Evolutionary conservation across 1,140 invertebrate species (phyloP).

Genomic region (Neodiprion virginianus): DNA sequence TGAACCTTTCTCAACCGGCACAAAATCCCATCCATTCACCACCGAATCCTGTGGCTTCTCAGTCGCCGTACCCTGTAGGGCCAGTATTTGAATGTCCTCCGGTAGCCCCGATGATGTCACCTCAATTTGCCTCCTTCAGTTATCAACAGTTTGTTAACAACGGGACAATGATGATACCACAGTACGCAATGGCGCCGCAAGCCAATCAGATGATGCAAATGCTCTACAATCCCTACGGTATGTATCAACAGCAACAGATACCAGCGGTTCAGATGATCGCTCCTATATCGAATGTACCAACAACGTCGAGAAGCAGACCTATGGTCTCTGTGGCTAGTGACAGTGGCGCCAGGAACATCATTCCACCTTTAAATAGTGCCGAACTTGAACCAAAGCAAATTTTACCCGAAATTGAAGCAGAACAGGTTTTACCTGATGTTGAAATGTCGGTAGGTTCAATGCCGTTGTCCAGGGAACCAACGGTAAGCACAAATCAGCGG

Average conservation of each 20-base stretch:
- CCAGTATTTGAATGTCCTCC: constrained; percentile 57
- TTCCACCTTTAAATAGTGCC: constrained; percentile 27
- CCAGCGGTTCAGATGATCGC: constrained; percentile 64
- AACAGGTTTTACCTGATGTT: constrained; percentile 45
- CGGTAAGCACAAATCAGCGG: constrained; percentile 9
- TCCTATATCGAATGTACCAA: constrained; percentile 58
- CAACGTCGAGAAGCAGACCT: constrained; percentile 43
- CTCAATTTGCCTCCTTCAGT: constrained; percentile 62
- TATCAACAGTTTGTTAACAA: constrained; percentile 68
- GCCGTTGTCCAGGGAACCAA: neutral
- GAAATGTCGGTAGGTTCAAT: constrained; percentile 31
- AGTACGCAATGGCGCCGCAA: constrained; percentile 63
- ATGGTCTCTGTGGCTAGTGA: constrained; percentile 37
- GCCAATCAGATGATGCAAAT: constrained; percentile 65
- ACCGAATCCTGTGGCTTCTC: constrained; percentile 31
- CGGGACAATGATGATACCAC: constrained; percentile 63
- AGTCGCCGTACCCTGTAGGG: constrained; percentile 50
- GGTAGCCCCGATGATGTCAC: constrained; percentile 54
- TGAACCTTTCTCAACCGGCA: constrained; percentile 18
- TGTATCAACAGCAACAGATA: constrained; percentile 65
- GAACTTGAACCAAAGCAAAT: constrained; percentile 37
- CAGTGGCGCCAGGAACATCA: constrained; percentile 33
- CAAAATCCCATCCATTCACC: constrained; percentile 28
- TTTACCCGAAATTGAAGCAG: constrained; percentile 34
- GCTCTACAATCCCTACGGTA: constrained; percentile 62